phyloP scores from a whole-genome alignment of 2,113 vertebrate species.

The Carollia perspicillata region DNA sequence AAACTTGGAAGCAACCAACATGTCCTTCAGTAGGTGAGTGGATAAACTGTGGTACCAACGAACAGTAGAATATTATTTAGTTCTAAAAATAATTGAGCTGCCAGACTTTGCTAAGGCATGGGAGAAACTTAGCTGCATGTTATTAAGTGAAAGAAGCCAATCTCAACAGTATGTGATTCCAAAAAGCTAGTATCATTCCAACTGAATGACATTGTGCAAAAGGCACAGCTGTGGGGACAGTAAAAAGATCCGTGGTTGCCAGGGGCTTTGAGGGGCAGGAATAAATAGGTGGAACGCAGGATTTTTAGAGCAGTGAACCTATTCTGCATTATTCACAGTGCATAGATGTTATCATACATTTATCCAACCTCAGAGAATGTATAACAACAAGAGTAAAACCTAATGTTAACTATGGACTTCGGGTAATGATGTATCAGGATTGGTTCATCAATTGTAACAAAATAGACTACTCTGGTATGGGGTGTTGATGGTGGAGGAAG shows the following conservation, averaged over 20 bases:
- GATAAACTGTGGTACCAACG: neutral
- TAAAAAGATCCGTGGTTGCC: neutral
- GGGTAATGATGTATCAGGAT: neutral
- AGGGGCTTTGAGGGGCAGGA: accelerated
- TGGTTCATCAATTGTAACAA: neutral
- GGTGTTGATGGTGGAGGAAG: neutral
- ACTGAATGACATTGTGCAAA: neutral
- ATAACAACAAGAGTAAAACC: neutral
- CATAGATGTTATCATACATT: neutral
- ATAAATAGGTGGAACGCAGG: too few relatives aligned
- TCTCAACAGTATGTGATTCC: neutral
- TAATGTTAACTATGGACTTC: neutral
- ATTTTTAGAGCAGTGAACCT: neutral
- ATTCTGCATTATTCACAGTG: neutral
- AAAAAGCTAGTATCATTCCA: neutral
- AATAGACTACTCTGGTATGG: neutral
- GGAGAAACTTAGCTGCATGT: neutral
- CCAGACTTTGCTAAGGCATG: neutral
- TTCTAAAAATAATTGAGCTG: neutral
- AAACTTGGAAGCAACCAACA: neutral
- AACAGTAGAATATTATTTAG: neutral
- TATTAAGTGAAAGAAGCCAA: neutral
- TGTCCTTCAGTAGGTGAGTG: neutral
- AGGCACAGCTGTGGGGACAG: neutral
- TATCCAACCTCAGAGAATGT: neutral